Base-by-base conservation (phyloP, 2,797 vertebrate genomes). In the Anolis apletophallus region DNA sequence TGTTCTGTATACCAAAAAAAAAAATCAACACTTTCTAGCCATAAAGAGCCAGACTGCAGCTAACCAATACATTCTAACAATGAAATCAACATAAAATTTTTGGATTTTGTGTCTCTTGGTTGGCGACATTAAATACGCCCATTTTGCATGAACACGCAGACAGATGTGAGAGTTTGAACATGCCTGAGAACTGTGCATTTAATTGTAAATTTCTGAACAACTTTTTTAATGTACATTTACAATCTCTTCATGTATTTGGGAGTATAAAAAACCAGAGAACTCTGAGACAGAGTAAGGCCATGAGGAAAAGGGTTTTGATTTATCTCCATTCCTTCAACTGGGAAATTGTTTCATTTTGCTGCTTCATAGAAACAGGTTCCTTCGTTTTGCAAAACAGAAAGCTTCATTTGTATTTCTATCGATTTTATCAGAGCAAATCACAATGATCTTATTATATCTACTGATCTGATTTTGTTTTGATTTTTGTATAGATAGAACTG, bases 1-100 rank as follows among this genome's bases (percentile, higher is more conserved):
- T 88, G 77, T 52, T 86, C 32, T 32, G 1, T 75, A 57, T 21
- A 32, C 0, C n/a, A n/a, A n/a, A n/a, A 19, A 83, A 11, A 69
- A 83, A 64, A 67, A 75, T 29, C 69, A 29, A 76, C 81, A 89
- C 82, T 91, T 94, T 89, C 94, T 89, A 87, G 73, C 83, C 71
- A 74, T 10, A 77, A 76, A 21, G 80, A 79, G 3, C 76, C 36
- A 81, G 52, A 89, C 69, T 26, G 80, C 85, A 73, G 76, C 1
- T 21, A 81, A 61, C 32, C 73, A 13, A 57, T 0, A 0, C 81
- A 64, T 76, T 57, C 54, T 52, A 78, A 8, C 7, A 74, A 3
- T 19, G 36, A 73, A 73, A 32, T 52, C 69, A 79, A 26, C 68
- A 13, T 82, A 55, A 55, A 32, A 69, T 46, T 84, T 85, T 0